phyloP scores from a whole-genome alignment of 2,113 vertebrate genomes.

The Peromyscus californicus region DNA sequence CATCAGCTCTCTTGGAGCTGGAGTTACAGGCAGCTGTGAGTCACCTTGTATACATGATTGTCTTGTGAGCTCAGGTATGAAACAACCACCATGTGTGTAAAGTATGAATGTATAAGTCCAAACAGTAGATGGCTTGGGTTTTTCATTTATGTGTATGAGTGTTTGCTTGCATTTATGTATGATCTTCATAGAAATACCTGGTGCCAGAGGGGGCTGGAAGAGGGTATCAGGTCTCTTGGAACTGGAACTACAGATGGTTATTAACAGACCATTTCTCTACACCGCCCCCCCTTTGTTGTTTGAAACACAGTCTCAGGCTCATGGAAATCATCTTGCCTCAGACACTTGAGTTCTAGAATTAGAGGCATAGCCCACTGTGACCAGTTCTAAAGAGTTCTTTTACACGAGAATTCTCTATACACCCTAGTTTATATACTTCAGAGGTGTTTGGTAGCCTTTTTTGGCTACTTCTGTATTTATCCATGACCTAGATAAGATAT shows the following conservation, averaged over 20 bases:
- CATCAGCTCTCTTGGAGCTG: not conserved
- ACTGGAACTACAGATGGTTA: not conserved
- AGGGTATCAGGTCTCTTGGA: not conserved
- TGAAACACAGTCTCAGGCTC: not conserved
- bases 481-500: not conserved
- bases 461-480: not conserved
- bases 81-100: not conserved
- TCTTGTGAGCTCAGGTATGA: conserved; percentile 2
- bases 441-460: not conserved
- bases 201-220: not conserved
- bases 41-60: not conserved
- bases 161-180: not conserved
- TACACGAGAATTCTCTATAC: not conserved
- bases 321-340: not conserved
- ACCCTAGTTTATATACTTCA: not conserved
- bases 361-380: not conserved
- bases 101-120: not conserved
- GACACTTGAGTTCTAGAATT: not conserved
- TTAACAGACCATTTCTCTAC: not conserved
- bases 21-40: not conserved
- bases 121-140: not conserved
- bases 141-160: not conserved
- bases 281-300: not conserved
- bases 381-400: not conserved
- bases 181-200: not conserved